Evolutionary conservation across 2,888 invertebrate species (phyloP).

Genomic region (Unio delphinus): DNA sequence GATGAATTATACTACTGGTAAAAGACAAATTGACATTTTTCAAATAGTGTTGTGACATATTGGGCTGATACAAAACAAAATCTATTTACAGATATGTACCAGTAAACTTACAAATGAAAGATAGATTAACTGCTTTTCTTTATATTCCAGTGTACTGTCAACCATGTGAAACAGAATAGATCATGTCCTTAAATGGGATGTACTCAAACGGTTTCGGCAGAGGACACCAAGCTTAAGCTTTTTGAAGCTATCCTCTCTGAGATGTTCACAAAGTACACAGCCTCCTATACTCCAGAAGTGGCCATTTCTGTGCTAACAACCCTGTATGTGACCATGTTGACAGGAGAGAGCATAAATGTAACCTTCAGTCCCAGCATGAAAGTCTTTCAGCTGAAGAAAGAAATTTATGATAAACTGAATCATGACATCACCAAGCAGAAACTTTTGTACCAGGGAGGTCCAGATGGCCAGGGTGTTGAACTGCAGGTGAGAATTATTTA

Average conservation of each 20-base stretch:
- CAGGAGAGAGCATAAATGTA: conserved; percentile 37
- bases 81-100: too few relatives aligned
- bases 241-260: conserved; percentile 32
- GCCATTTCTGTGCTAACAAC: conserved; percentile 5
- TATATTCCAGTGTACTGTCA: conserved; percentile 29
- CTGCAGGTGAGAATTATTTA: conserved; percentile 38
- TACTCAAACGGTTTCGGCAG: conserved; percentile 5
- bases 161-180: conserved; percentile 19
- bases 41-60: too few relatives aligned
- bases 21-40: too few relatives aligned
- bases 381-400: conserved; percentile 28
- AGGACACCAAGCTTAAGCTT: conserved; percentile 14
- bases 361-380: conserved; percentile 29
- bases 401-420: conserved; percentile 21
- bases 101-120: too few relatives aligned
- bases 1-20: too few relatives aligned
- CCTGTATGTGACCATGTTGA: conserved; percentile 34
- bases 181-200: conserved; percentile 38
- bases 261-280: conserved; percentile 41
- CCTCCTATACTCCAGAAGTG: conserved; percentile 18
- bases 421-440: conserved; percentile 42
- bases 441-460: conserved; percentile 31
- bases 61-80: too few relatives aligned
- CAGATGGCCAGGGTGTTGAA: conserved; percentile 14
- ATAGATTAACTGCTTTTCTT: too few relatives aligned